A percentile compares a stretch with the other conserved stretches of the same genome.
phyloP scores from a whole-genome alignment of 2,113 vertebrate species.

The Macaca fascicularis region DNA sequence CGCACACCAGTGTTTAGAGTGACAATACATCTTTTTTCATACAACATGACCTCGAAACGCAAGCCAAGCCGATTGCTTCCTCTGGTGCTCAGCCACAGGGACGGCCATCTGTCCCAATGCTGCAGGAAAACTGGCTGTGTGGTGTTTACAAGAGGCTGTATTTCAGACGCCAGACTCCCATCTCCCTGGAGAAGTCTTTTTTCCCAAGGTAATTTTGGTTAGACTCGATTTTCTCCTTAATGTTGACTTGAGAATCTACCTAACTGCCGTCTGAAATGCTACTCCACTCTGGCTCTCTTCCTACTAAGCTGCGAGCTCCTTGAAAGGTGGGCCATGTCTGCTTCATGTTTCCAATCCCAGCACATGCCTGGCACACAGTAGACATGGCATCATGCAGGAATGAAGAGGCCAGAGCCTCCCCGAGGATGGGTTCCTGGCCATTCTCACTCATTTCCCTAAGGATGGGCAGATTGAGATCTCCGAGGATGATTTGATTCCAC shows the following conservation, averaged over 20 bases:
- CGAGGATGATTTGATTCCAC: background rate
- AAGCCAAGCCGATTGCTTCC: background rate
- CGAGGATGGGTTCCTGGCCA: fast-evolving
- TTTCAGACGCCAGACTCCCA: background rate
- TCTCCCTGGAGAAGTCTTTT: background rate
- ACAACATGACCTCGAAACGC: conserved; percentile 24
- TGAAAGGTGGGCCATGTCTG: background rate
- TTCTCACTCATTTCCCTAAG: background rate
- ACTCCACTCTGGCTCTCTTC: background rate
- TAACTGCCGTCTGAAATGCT: too few species aligned
- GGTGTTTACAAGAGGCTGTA: background rate
- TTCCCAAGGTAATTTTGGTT: background rate
- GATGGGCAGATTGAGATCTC: background rate
- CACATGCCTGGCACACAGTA: background rate
- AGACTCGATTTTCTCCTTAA: background rate
- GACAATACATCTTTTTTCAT: background rate
- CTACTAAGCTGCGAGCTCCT: background rate
- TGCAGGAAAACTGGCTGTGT: background rate
- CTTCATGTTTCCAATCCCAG: too few species aligned
- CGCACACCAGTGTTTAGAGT: background rate
- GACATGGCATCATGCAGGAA: fast-evolving
- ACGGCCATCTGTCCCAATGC: background rate
- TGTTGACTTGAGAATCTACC: background rate
- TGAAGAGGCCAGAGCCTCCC: background rate
- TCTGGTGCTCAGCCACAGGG: background rate